Evolutionary conservation across 2,113 vertebrate species (phyloP).

Genomic region (Microtus richardsoni): DNA sequence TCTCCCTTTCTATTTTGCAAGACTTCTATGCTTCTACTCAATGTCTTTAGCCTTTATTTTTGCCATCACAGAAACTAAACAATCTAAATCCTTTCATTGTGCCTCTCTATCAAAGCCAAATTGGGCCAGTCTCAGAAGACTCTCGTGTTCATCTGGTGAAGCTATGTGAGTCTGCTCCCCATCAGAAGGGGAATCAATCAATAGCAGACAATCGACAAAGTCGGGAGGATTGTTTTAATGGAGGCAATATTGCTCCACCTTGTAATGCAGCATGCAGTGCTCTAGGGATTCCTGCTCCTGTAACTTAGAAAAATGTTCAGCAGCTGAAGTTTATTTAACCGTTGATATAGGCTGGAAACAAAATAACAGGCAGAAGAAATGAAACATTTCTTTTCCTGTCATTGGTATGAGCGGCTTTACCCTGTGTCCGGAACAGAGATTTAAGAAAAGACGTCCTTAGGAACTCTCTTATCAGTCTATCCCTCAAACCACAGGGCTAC

Average conservation of each 20-base stretch:
- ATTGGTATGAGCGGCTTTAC: background rate
- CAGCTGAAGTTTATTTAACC: slow-evolving; percentile 13
- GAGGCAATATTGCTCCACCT: background rate
- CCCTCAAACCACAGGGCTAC: slow-evolving; percentile 33
- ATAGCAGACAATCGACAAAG: background rate
- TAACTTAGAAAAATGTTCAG: slow-evolving; percentile 9
- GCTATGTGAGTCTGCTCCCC: background rate
- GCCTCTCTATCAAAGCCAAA: slow-evolving; percentile 3
- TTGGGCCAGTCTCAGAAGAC: background rate
- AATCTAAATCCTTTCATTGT: background rate
- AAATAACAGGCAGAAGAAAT: background rate
- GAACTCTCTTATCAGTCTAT: background rate
- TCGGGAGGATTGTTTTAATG: background rate
- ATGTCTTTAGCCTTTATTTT: background rate
- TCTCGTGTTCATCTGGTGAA: background rate
- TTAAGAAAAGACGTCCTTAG: background rate
- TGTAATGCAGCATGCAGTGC: background rate
- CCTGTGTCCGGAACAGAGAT: background rate
- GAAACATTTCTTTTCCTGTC: background rate
- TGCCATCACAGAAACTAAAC: background rate
- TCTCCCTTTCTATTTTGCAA: background rate
- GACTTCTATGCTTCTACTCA: background rate
- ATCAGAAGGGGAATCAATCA: background rate
- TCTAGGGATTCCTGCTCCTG: background rate
- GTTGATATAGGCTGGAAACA: slow-evolving; percentile 31